Conservation (phyloP, 2,797 vertebrate species). For the Clarias laeviceps region DNA sequence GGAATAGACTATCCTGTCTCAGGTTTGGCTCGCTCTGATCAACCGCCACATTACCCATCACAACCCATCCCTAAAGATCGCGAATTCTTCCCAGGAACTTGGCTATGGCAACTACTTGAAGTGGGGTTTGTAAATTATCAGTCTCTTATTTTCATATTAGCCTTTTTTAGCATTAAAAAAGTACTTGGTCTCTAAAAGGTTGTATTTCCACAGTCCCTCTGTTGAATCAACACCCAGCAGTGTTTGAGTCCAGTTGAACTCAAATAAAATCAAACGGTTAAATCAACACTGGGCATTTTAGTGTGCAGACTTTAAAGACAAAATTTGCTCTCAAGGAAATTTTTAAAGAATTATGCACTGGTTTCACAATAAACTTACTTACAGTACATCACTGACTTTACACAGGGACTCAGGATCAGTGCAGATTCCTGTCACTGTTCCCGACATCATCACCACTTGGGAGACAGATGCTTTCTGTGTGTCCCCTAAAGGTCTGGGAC, state of each 20-base stretch:
- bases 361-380: neutral
- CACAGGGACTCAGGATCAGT: too few species aligned
- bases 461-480: constrained; percentile 67
- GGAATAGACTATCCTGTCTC: neutral
- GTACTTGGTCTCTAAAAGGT: neutral
- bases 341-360: neutral
- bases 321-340: neutral
- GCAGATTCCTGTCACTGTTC: too few species aligned
- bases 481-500: constrained; percentile 51
- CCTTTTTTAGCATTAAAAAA: neutral
- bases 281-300: too few species aligned
- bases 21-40: accelerated
- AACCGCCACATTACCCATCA: too few species aligned
- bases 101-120: constrained; percentile 73
- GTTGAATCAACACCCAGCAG: too few species aligned
- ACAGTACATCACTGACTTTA: neutral
- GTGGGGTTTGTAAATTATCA: constrained; percentile 65
- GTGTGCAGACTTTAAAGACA: neutral
- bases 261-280: too few species aligned
- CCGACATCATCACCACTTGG: too few species aligned
- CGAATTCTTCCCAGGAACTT: constrained; percentile 72
- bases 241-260: too few species aligned
- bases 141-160: neutral
- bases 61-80: neutral
- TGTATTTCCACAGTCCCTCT: neutral